Base-by-base conservation (phyloP, 2,888 invertebrate species). In the Andrena bicolor region DNA sequence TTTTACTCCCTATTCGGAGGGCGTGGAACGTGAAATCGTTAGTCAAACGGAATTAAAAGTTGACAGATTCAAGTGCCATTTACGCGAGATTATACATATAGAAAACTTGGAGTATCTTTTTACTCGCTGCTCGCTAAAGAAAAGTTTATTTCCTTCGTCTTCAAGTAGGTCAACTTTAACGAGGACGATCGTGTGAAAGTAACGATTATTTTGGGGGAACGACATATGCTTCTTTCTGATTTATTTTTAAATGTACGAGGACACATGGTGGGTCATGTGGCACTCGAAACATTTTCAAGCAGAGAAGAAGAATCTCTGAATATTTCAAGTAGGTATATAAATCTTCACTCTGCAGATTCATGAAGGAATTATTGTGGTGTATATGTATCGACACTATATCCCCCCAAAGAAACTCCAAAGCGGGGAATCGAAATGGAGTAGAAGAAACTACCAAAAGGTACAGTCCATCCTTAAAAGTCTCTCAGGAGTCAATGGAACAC, bases 171-270 rank as follows among this genome's bases (percentile, higher is more conserved):
- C 79, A 71, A 79, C 61, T 61, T 63, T 48, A 48, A 41, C 68
- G 61, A 53, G 70, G 32, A 60, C 32, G 69, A 60, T 80, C 80
- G 49, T 51, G 16, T 41, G 48, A 80, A 60, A 81, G 71, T 83
- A 79, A 80, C 68, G 84, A 85, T 86, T 89, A 88, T 89, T 88
- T 89, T 84, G 74, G 84, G 84, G 84, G 76, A 87, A 61, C 64
- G 79, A 84, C 84, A 68, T 68, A 53, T 83, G 76, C 78, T 73
- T 84, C 81, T 84, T 84, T 80, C 78, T 77, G 80, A 80, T 85
- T 83, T 89, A 89, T 87, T 88, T 88, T 88, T 77, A 83, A 83
- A 80, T 78, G 64, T 49, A 80, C 74, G 79, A 69, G 73, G 26
- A 61, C 35, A 51, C 30, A 53, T 26, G 28, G 30, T 28, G 35